Evolutionary conservation across 2,113 vertebrate genomes (phyloP), one percentile per base, ranked within the genome.

Genomic region (Callocephalon fimbriatum): DNA sequence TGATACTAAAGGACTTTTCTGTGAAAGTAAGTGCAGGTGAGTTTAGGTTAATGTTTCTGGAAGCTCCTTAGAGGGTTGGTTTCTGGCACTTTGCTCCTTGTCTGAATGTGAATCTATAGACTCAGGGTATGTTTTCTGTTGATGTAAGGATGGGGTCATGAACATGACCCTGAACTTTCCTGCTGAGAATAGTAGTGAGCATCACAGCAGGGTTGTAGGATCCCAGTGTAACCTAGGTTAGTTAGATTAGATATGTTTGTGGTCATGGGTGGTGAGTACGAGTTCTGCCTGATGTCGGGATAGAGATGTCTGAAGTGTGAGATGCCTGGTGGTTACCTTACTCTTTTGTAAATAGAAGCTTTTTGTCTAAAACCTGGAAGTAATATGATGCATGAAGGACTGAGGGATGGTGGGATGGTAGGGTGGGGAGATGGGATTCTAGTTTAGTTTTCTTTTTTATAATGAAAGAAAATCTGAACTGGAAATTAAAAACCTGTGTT

Each of bases 141-240:
- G 29, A 15, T 25, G 7, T 42, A 38, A 82, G 44, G 9, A 25
- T 81, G 44, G 27, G 38, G n/a, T 77, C 26, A 5, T 14, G 51
- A 88, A 45, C 61, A 42, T 54, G 48, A 53, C 35, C 47, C 42
- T 62, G 73, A 84, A 13, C 45, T 75, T 85, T 19, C 12, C 31
- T 61, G 61, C 20, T 27, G 0, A 35, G 45, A 19, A 14, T 29
- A 82, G n/a, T 31, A 56, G 18, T 0, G 4, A 66, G 37, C 7
- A 1, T 79, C 21, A 5, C 37, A 71, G 31, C 54, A 56, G 58
- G 53, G 38, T 10, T 68, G 25, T 35, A 18, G 62, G 40, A 61
- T 65, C 31, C 9, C 47, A 12, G 1, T 8, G 54, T 63, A 38
- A 23, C 7, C 38, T 15, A 18, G 26, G 7, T 70, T 8, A 29